These are phyloP conservation scores for Nomia melanderi DNA, from an alignment of 1,140 invertebrate genomes.

Conservation along the genomic window DNA sequence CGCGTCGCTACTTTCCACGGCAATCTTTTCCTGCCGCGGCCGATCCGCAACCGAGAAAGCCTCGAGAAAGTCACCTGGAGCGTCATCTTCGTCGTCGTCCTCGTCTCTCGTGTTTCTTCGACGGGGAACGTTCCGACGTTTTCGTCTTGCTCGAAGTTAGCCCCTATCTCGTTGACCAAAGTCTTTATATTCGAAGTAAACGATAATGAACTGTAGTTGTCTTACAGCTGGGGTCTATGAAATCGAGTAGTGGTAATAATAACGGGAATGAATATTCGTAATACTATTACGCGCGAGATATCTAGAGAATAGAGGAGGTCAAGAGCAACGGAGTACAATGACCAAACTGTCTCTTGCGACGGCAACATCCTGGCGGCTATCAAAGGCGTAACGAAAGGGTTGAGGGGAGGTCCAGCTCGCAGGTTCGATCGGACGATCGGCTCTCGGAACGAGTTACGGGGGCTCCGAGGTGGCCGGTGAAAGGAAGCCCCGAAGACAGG, in stretches of 20 bases:
- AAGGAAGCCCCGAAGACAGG: slow-evolving; percentile 30
- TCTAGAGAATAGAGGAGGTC: too few species aligned
- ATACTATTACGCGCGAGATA: too few species aligned
- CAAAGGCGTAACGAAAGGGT: too few species aligned
- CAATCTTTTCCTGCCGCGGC: slow-evolving; percentile 22
- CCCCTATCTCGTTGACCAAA: not conserved
- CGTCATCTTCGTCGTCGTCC: not conserved
- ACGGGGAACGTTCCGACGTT: too few species aligned
- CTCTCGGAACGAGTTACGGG: not conserved
- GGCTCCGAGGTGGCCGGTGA: slow-evolving; percentile 8
- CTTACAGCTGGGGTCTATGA: too few species aligned
- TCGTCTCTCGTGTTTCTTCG: not conserved
- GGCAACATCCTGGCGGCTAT: too few species aligned
- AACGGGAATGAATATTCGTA: too few species aligned
- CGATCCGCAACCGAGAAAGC: slow-evolving; percentile 35
- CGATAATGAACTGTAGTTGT: too few species aligned
- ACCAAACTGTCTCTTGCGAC: too few species aligned
- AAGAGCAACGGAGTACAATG: too few species aligned
- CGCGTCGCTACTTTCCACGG: slow-evolving; percentile 29
- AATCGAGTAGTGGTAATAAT: too few species aligned
- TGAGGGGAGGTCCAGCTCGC: not conserved
- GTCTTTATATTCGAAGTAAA: too few species aligned
- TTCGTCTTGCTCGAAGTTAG: not conserved
- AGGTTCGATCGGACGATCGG: not conserved
- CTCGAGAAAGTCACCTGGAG: slow-evolving; percentile 34